Conservation (phyloP, 1,140 invertebrate species). For the Patella vulgata region DNA sequence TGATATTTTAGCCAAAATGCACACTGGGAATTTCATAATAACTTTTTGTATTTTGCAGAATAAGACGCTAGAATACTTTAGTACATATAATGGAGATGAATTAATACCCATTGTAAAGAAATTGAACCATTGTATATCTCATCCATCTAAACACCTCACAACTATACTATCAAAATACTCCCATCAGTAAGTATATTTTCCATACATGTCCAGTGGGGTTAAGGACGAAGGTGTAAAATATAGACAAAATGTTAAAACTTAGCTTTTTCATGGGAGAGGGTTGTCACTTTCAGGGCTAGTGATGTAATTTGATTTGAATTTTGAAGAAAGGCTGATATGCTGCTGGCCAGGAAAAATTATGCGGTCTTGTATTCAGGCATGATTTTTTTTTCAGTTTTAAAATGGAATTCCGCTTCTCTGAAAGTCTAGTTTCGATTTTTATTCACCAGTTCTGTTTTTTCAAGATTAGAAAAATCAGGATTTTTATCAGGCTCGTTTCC, state of each 20-base stretch:
- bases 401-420: too few relatives aligned
- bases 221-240: neutral
- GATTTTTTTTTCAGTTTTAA: too few relatives aligned
- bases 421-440: too few relatives aligned
- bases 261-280: too few relatives aligned
- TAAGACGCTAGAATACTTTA: constrained; percentile 84
- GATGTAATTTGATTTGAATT: too few relatives aligned
- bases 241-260: neutral
- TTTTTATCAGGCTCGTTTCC: too few relatives aligned
- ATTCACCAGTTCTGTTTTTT: too few relatives aligned
- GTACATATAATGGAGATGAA: constrained; percentile 82
- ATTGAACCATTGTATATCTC: constrained; percentile 82
- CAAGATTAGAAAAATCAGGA: too few relatives aligned
- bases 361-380: too few relatives aligned
- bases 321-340: too few relatives aligned
- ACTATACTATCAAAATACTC: constrained; percentile 95
- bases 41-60: constrained; percentile 72
- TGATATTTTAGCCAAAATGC: neutral
- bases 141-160: constrained; percentile 79
- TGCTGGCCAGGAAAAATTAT: too few relatives aligned
- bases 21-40: neutral
- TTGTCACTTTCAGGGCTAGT: too few relatives aligned
- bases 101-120: constrained; percentile 77
- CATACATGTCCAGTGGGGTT: neutral
- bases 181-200: constrained; percentile 77